Evolutionary conservation across 2,888 invertebrate genomes (phyloP).

Genomic region (Drosophila tripunctata): DNA sequence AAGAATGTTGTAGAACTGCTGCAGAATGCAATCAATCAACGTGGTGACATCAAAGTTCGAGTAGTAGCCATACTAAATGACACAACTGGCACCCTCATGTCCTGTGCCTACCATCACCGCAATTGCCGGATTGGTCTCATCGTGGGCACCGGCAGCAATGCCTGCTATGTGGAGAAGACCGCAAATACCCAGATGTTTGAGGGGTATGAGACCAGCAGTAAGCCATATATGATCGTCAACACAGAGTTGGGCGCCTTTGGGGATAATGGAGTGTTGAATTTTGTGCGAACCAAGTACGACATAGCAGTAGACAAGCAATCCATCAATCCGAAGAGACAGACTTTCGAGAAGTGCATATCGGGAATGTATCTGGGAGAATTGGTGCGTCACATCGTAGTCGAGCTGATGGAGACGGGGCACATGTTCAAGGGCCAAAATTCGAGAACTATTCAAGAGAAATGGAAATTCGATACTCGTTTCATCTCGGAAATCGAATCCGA

Average conservation of each 20-base stretch:
- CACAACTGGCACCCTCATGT: constrained; percentile 96
- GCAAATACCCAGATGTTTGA: constrained; percentile 91
- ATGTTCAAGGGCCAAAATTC: constrained; percentile 54
- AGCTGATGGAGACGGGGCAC: constrained; percentile 89
- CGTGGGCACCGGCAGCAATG: constrained; percentile 95
- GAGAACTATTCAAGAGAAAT: constrained; percentile 15
- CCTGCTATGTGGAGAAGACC: constrained; percentile 92
- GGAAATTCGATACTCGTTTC: constrained; percentile 95
- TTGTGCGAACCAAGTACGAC: constrained; percentile 92
- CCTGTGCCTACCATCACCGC: constrained; percentile 91
- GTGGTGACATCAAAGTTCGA: constrained; percentile 91
- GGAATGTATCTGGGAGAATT: constrained; percentile 99
- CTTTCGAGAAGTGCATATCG: constrained; percentile 92
- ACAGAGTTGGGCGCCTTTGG: constrained; percentile 99
- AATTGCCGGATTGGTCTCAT: constrained; percentile 89
- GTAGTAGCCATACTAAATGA: constrained; percentile 96
- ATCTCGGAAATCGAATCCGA: constrained; percentile 98
- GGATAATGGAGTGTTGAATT: constrained; percentile 93
- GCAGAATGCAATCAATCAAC: constrained; percentile 91
- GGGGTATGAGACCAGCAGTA: constrained; percentile 80
- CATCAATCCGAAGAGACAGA: constrained; percentile 91
- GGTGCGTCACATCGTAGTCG: constrained; percentile 91
- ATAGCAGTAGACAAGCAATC: constrained; percentile 91
- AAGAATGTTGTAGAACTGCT: constrained; percentile 94
- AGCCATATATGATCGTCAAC: constrained; percentile 90